Conservation (phyloP, 2,888 invertebrate genomes). For the Ichneumoninae sp. region DNA sequence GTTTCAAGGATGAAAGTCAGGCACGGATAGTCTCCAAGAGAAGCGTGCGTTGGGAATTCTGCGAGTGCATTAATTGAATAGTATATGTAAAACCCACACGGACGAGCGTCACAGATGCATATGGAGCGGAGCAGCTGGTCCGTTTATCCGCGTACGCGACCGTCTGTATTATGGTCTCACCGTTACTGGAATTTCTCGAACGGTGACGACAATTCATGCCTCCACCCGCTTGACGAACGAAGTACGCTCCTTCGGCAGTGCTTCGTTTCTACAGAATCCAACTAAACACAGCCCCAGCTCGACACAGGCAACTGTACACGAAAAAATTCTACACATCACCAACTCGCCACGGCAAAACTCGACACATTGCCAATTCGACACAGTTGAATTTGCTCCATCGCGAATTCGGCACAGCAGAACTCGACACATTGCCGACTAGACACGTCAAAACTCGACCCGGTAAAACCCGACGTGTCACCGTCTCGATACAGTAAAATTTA, state of each 20-base stretch:
- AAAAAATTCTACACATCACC: no score
- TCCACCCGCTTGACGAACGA: background rate
- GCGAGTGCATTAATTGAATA: background rate
- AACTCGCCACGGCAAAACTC: no score
- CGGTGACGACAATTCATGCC: background rate
- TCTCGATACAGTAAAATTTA: no score
- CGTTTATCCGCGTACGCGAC: background rate
- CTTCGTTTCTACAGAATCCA: no score
- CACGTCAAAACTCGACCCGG: no score
- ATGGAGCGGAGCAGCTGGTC: background rate
- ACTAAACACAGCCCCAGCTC: no score
- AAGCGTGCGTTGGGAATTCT: background rate
- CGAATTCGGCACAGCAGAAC: no score
- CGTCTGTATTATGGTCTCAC: background rate
- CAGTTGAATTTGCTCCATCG: no score
- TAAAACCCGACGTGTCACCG: no score
- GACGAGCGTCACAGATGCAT: background rate
- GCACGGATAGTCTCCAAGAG: background rate
- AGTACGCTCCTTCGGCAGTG: background rate
- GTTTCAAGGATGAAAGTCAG: background rate
- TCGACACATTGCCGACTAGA: no score
- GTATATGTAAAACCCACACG: background rate
- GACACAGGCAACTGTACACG: no score
- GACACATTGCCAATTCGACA: no score
- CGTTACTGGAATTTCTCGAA: background rate